phyloP scores from a whole-genome alignment of 2,888 invertebrate genomes.

The Clusia tigrina region DNA sequence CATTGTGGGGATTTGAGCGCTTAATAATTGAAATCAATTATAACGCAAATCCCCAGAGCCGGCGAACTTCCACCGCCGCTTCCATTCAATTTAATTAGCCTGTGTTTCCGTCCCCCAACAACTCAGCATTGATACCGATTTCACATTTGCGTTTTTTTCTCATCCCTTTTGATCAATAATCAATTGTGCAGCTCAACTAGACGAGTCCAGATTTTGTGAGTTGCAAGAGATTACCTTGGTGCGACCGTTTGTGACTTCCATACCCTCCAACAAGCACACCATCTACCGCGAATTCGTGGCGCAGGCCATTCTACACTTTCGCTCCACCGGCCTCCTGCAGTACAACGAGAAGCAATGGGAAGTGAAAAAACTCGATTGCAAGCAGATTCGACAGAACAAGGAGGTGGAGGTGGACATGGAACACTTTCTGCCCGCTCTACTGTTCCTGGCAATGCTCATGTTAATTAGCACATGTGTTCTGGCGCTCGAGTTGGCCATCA shows the following conservation, averaged over 20 bases:
- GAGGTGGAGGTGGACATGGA: conserved; percentile 56
- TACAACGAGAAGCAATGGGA: conserved; percentile 53
- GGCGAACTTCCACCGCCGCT: too few species aligned
- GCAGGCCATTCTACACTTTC: conserved; percentile 45
- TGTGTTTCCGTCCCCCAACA: too few species aligned
- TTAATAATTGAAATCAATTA: not conserved
- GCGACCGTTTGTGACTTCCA: conserved; percentile 38
- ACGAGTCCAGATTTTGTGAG: conserved; percentile 52
- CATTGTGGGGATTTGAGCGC: not conserved
- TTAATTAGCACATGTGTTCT: conserved; percentile 42
- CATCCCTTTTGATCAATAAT: not conserved
- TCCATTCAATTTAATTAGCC: too few species aligned
- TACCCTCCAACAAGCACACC: conserved; percentile 43
- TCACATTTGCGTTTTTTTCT: not conserved
- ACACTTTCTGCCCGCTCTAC: conserved; percentile 57
- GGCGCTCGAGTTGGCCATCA: conserved; percentile 38
- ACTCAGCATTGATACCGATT: not conserved
- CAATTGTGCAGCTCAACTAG: conserved; percentile 40
- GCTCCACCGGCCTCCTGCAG: conserved; percentile 45
- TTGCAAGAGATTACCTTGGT: conserved; percentile 54
- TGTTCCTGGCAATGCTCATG: conserved; percentile 47
- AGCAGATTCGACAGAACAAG: conserved; percentile 39
- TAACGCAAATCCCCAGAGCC: too few species aligned
- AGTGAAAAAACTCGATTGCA: conserved; percentile 51
- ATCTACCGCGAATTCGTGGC: conserved; percentile 53